Base-by-base conservation (phyloP, 2,888 invertebrate species). In the Conops quadrifasciatus region DNA sequence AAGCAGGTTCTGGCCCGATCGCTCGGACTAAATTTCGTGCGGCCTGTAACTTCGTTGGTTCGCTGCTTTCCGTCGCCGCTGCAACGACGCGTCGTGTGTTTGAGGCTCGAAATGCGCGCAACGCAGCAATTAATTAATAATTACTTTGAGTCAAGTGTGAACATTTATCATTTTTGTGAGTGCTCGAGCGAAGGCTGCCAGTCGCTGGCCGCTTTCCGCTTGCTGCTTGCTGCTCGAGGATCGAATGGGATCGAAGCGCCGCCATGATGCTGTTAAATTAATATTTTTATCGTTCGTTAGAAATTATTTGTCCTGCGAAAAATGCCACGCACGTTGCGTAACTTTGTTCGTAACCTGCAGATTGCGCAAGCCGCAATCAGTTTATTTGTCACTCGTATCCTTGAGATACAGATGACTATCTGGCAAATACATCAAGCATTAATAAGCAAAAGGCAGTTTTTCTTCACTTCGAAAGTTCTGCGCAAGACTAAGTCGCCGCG, bases 91-190 rank as follows among this genome's bases (percentile, higher is more conserved):
- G 47, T 70, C 21, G 67, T n/a, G n/a, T n/a, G n/a, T n/a, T n/a
- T n/a, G n/a, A n/a, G n/a, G n/a, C n/a, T n/a, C 59, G 67, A 65
- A 70, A 63, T 71, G 63, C 72, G 72, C 56, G 71, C 73, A 77
- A 74, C 74, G 71, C 72, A 62, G 66, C 73, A 64, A 76, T 78
- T 77, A 78, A 78, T 77, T 77, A 76, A 73, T 75, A 77, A 76
- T 75, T 78, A 76, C 70, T 76, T 72, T 65, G 73, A 78, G 69
- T 73, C 73, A 75, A 78, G 75, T 76, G 75, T 76, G 75, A 77
- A 77, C 75, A 64, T 75, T 77, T 78, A 77, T 76, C 76, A 78
- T 72, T 68, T 68, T 68, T 49, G 49, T 51, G 51, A 68, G 68
- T 43, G 68, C 62, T 68, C 60, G 68, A 62, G 51, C 68, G 68